phyloP scores from a whole-genome alignment of 1,140 invertebrate genomes.

The Alviniconcha marisindica region DNA sequence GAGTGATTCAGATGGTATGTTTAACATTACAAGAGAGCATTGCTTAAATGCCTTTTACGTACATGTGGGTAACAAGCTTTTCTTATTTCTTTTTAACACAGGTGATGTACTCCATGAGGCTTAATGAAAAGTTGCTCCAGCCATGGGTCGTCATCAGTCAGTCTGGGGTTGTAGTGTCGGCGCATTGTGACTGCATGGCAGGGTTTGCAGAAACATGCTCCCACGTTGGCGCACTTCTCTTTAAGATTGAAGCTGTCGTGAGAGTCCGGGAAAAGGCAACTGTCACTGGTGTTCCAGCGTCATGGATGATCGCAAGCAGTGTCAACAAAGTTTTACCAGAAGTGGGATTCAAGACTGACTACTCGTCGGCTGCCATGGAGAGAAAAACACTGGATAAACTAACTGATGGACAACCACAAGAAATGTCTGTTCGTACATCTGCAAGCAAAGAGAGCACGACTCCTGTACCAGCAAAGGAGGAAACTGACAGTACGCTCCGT shows the following conservation, averaged over 20 bases:
- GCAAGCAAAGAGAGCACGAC: background rate
- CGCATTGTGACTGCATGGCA: slow-evolving; percentile 51
- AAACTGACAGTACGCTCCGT: background rate
- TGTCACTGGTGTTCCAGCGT: slow-evolving; percentile 52
- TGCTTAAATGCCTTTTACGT: too few relatives aligned
- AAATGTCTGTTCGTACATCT: background rate
- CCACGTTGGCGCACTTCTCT: slow-evolving; percentile 54
- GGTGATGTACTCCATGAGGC: background rate
- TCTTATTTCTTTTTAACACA: background rate
- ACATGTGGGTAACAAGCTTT: too few relatives aligned
- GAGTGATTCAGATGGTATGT: too few relatives aligned
- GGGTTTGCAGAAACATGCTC: slow-evolving; percentile 57
- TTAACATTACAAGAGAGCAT: too few relatives aligned
- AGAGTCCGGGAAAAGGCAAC: slow-evolving; percentile 43
- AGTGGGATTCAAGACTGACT: slow-evolving; percentile 45
- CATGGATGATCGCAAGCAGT: slow-evolving; percentile 48
- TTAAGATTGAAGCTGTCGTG: slow-evolving; percentile 45
- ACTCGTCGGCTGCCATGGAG: slow-evolving; percentile 39
- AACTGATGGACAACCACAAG: background rate
- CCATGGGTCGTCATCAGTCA: slow-evolving; percentile 48
- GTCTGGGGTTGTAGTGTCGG: slow-evolving; percentile 43
- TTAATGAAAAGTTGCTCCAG: background rate
- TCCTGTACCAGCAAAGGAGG: background rate
- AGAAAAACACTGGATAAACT: slow-evolving; percentile 36
- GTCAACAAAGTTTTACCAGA: slow-evolving; percentile 40